Conservation (phyloP, 1,140 invertebrate genomes). For the Cydia fagiglandana region DNA sequence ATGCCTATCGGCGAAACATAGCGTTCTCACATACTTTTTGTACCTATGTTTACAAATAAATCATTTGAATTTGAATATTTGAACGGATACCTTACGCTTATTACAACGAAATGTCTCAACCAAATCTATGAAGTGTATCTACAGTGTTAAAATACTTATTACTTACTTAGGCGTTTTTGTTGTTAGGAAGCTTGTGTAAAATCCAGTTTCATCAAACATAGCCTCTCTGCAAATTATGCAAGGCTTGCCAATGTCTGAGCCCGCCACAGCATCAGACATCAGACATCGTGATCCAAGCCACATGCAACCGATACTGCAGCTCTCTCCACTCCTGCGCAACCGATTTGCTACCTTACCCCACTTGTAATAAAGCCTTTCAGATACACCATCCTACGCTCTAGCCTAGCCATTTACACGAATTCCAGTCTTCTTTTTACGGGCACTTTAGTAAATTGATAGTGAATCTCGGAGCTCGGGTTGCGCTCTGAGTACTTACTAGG, state of each 20-base stretch:
- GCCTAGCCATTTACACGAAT: conserved; percentile 3
- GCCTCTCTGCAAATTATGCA: not conserved
- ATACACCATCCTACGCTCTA: not conserved
- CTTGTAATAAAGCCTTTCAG: not conserved
- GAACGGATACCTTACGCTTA: no score
- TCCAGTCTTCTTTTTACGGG: conserved; percentile 15
- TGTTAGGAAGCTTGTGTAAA: not conserved
- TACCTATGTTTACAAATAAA: no score
- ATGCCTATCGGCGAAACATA: no score
- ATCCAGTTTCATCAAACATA: not conserved
- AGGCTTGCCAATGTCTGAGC: not conserved
- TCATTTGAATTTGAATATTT: no score
- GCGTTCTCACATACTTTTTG: no score
- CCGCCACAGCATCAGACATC: not conserved
- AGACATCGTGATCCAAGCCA: not conserved
- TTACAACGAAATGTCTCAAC: no score
- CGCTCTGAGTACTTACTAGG: not conserved
- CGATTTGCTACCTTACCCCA: not conserved
- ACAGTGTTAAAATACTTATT: no score
- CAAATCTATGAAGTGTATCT: no score
- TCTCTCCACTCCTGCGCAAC: not conserved
- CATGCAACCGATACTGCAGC: conserved; percentile 5
- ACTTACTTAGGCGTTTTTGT: no score
- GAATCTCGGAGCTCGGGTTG: not conserved
- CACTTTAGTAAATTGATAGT: conserved; percentile 25